Base-by-base conservation (phyloP, 37 sponge, comb jelly and placozoan species). In the Crambe crambe region DNA sequence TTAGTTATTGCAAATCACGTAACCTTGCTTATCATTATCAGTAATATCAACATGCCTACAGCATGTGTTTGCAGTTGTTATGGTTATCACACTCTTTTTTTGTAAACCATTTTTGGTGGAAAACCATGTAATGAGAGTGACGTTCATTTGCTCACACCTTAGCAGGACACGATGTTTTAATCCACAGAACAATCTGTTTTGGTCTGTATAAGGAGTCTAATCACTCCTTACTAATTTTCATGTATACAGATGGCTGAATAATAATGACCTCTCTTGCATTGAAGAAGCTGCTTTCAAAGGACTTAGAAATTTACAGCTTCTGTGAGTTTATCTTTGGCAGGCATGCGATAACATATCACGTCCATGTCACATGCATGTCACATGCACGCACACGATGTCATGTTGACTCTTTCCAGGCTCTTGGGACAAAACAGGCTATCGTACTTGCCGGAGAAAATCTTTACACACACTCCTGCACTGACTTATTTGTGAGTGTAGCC, bases 371-470 rank as follows among this genome's bases (percentile, higher is more conserved):
- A n/a, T n/a, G n/a, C n/a, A n/a, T n/a, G n/a, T n/a, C n/a, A n/a
- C n/a, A n/a, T n/a, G n/a, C 12, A 47, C 6, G 15, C 15, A 30
- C 12, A 62, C 26, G 6, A 20, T 30, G 15, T 62, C 6, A 18
- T 62, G 6, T n/a, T 62, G 31, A 8, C 26, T 22, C n/a, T 62
- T 20, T 21, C 1, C 54, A 83, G 83, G 30, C 75, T 74, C 4
- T 42, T 83, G 56, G 44, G 63, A 10, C 21, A 51, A 20, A 76
- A 77, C 42, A 3, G 37, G 29, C 23, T 86, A 12, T 76, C 61
- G 0, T 76, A 70, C 43, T 36, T 87, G 8, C 74, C 72, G 21
- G 76, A 71, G 62, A 42, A 76, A 60, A 38, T 81, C n/a, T 76
- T 80, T 29, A 68, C 71, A 43, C 37, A 29, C 73, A 78, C 74